Percentiles rank a stretch among this genome's conserved stretches.
These are phyloP conservation scores for Agrilus mali DNA, from an alignment of 2,888 invertebrate species.

Conservation along the genomic window DNA sequence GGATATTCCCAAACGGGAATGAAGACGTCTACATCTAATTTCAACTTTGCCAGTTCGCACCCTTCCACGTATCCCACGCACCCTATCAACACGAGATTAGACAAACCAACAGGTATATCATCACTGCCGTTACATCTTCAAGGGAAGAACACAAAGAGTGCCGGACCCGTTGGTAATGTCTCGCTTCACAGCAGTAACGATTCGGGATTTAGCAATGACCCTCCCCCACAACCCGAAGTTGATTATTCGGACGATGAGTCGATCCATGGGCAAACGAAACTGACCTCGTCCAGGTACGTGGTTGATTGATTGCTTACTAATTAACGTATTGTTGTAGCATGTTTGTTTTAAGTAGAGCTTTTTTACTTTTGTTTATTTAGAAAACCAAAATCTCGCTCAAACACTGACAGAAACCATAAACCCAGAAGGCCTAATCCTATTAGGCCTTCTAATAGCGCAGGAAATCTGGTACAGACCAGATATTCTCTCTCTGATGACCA, in stretches of 20 bases:
- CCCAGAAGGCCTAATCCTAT: conserved; percentile 19
- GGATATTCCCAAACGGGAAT: conserved; percentile 36
- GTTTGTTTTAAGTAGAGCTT: conserved; percentile 12
- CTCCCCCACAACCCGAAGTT: conserved; percentile 74
- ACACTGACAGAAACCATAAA: conserved; percentile 27
- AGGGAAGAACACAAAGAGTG: conserved; percentile 25
- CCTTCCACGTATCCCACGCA: conserved; percentile 31
- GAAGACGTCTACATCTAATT: conserved; percentile 43
- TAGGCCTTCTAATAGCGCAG: conserved; percentile 29
- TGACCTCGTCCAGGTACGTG: conserved; percentile 38
- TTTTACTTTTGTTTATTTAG: conserved; percentile 17
- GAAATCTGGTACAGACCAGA: conserved; percentile 29
- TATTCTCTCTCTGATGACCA: conserved; percentile 44
- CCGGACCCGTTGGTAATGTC: conserved; percentile 49
- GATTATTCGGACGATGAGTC: conserved; percentile 86
- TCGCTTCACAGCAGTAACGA: conserved; percentile 86
- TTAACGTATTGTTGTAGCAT: conserved; percentile 1
- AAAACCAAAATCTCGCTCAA: conserved; percentile 16
- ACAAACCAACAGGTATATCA: conserved; percentile 29
- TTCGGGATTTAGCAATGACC: conserved; percentile 84
- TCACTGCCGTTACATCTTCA: conserved; percentile 29
- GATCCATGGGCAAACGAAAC: conserved; percentile 45
- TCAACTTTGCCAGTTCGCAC: conserved; percentile 36
- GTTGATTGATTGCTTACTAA: too few relatives aligned
- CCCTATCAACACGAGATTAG: conserved; percentile 28